Evolutionary conservation across 92 coral and sea anemone genomes (phyloP), one percentile per base, ranked within the genome.

Genomic region (Heteractis magnifica): DNA sequence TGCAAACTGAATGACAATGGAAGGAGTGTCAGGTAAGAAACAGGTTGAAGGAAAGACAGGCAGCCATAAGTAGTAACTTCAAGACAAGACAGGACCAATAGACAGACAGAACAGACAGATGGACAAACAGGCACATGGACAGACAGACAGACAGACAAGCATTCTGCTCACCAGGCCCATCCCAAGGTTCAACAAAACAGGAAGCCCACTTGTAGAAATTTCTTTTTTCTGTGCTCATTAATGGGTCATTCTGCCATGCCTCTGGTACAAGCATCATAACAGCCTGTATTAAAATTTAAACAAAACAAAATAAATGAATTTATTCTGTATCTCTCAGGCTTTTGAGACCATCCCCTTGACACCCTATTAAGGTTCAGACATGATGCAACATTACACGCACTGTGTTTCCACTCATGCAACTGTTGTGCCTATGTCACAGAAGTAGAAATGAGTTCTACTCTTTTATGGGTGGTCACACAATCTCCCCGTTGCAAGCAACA

Each of bases 191-290:
- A 92, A 95, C 89, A 10, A 92, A 87, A 77, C 98, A 95, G 3
- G 98, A 95, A 44, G 89, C 91, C 98, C 96, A 95, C 65, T 83
- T 93, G 76, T 93, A 95, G 65, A 90, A 95, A 83, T 95, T 90
- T 80, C 88, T 89, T 52, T 93, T 95, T 82, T 95, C 98, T 62
- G 64, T 79, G 19, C 88, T 90, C 98, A 95, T 95, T 49, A 88
- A 87, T 9, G 78, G 51, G 79, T 95, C 94, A 44, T 91, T 94
- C 82, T 95, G 98, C 98, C 98, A 95, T 0, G 98, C 98, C 77
- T 95, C 98, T 21, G 98, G 98, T 4, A 95, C 98, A 90, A 95
- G 87, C 49, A 97, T 93, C 98, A 95, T 95, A n/a, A 95, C 86
- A 64, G 98, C 98, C 98, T 95, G 49, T 5, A 79, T 52, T 53